phyloP scores from a whole-genome alignment of 2,888 invertebrate genomes.

The Platycheirus rosarum region DNA sequence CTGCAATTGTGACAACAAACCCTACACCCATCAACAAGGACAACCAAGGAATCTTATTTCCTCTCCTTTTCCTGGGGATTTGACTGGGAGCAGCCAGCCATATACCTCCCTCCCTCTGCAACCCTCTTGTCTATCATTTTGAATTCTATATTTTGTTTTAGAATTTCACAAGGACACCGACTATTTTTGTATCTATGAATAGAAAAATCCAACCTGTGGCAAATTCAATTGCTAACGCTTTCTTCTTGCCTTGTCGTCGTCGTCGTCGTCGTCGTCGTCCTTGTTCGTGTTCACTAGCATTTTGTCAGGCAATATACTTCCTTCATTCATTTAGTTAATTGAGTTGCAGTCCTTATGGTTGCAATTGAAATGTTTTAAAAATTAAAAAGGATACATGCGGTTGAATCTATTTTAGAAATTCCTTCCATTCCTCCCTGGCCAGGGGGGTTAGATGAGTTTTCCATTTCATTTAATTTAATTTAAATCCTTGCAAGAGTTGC shows the following conservation, averaged over 20 bases:
- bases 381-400: conserved; percentile 30
- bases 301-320: conserved; percentile 40
- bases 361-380: conserved; percentile 39
- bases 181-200: conserved; percentile 13
- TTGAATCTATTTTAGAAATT: conserved; percentile 12
- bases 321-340: conserved; percentile 68
- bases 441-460: conserved; percentile 28
- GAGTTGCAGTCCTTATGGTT: conserved; percentile 56
- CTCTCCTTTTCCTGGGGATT: background rate
- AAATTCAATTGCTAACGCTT: conserved; percentile 24
- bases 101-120: background rate
- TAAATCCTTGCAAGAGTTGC: conserved; percentile 19
- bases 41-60: conserved; percentile 9
- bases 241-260: background rate
- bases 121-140: no score
- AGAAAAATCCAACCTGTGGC: conserved; percentile 25
- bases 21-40: background rate
- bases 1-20: background rate
- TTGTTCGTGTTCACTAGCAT: conserved; percentile 3
- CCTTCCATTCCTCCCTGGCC: no score
- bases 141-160: conserved; percentile 10
- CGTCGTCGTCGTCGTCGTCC: background rate
- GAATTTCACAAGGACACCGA: conserved; percentile 1
- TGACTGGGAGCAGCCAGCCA: conserved; percentile 10
- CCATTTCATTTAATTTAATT: conserved; percentile 57